A percentile compares a stretch with the other conserved stretches of the same genome.
phyloP scores from a whole-genome alignment of 2,888 invertebrate genomes.

The Eulithis testata region DNA sequence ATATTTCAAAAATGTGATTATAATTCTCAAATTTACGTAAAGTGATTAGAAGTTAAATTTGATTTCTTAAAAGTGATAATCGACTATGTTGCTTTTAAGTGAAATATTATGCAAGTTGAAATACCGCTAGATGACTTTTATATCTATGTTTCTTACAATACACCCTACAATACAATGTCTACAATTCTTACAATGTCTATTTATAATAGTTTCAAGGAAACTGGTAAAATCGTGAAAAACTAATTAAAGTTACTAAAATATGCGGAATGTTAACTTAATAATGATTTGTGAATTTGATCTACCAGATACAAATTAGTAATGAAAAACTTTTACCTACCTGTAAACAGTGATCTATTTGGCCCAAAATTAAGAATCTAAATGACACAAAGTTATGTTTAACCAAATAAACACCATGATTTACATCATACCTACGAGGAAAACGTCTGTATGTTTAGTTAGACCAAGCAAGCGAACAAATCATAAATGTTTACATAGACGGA shows the following conservation, averaged over 20 bases:
- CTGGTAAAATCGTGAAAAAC: too few relatives aligned
- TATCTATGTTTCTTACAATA: too few relatives aligned
- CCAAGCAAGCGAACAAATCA: slow-evolving; percentile 52
- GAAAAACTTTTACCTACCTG: too few relatives aligned
- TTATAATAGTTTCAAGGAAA: too few relatives aligned
- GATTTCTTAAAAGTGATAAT: neutral
- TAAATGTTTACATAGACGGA: slow-evolving; percentile 51
- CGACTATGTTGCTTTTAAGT: neutral
- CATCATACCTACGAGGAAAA: slow-evolving; percentile 23
- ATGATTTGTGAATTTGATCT: too few relatives aligned
- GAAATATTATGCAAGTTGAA: neutral
- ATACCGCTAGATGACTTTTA: neutral
- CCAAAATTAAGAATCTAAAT: neutral
- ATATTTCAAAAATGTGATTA: slow-evolving; percentile 12
- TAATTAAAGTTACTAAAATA: too few relatives aligned
- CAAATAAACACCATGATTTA: neutral
- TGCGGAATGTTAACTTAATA: too few relatives aligned
- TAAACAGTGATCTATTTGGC: too few relatives aligned
- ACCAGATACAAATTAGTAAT: too few relatives aligned
- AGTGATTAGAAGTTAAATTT: neutral
- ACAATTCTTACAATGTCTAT: too few relatives aligned
- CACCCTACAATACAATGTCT: too few relatives aligned
- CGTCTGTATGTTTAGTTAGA: slow-evolving; percentile 26
- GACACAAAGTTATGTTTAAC: neutral
- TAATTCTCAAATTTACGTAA: neutral